Percentiles rank a stretch among this genome's conserved stretches.
These are phyloP conservation scores for Himantopus leucocephalus DNA, from an alignment of 2,113 vertebrate genomes.

Conservation along the genomic window DNA sequence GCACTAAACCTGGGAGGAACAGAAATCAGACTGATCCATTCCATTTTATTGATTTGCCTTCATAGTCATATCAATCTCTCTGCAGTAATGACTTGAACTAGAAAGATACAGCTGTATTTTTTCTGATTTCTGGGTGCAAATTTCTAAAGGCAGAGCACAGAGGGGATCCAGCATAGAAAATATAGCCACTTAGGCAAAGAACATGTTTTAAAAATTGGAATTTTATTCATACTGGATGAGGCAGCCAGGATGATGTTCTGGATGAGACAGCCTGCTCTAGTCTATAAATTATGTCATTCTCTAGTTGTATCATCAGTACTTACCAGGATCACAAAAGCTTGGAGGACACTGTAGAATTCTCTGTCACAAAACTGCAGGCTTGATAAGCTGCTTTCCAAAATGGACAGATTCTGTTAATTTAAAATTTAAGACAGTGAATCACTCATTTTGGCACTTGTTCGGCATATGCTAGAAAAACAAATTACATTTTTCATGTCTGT, in stretches of 20 bases:
- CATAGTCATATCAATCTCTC: neutral
- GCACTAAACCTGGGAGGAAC: neutral
- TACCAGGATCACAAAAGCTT: neutral
- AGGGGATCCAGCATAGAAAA: neutral
- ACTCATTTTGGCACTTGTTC: neutral
- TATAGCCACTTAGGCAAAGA: neutral
- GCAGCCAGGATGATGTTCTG: neutral
- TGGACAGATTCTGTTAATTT: neutral
- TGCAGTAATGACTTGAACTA: neutral
- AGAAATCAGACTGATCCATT: neutral
- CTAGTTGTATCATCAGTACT: neutral
- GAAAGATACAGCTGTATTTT: neutral
- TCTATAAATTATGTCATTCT: neutral
- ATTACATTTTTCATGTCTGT: neutral
- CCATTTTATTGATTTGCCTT: neutral
- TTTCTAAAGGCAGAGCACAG: neutral
- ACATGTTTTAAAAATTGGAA: neutral
- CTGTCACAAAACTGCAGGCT: neutral
- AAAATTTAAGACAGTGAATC: neutral
- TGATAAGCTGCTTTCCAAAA: neutral
- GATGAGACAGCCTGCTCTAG: neutral
- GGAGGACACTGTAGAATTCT: neutral
- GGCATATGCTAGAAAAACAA: neutral
- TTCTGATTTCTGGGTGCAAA: neutral
- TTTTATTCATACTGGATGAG: neutral